Evolutionary conservation across 2,888 invertebrate species (phyloP).

Genomic region (Gastracanthus pulcherrimus): DNA sequence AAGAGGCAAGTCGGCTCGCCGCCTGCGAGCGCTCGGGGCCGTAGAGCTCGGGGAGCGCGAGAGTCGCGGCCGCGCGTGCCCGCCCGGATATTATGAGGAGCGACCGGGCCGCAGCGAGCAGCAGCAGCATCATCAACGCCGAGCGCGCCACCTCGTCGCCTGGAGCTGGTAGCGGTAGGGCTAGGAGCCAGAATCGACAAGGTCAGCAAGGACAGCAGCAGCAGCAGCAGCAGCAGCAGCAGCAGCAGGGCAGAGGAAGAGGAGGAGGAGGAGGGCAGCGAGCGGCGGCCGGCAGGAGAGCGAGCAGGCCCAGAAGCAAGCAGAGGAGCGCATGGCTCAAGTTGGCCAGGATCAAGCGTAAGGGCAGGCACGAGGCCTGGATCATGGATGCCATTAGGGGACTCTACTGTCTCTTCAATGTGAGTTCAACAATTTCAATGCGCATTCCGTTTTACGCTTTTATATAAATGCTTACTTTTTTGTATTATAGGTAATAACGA

Average conservation of each 20-base stretch:
- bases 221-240: not conserved
- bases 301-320: not conserved
- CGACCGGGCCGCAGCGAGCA: not conserved
- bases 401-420: slow-evolving; percentile 70
- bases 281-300: not conserved
- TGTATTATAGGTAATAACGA: too few relatives aligned
- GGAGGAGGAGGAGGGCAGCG: not conserved
- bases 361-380: slow-evolving; percentile 62
- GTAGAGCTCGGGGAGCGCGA: too few relatives aligned
- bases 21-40: too few relatives aligned
- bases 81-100: slow-evolving; percentile 36
- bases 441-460: too few relatives aligned
- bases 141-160: not conserved
- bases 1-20: not conserved
- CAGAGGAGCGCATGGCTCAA: slow-evolving; percentile 56
- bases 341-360: slow-evolving; percentile 60
- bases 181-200: not conserved
- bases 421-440: slow-evolving; percentile 63
- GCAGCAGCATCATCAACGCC: slow-evolving; percentile 5
- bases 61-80: not conserved
- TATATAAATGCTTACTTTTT: too few relatives aligned
- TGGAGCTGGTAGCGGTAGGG: not conserved
- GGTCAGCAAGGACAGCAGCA: not conserved
- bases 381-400: slow-evolving; percentile 71
- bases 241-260: not conserved